Conservation (phyloP, 2,797 vertebrate genomes). For the Syncerus caffer region DNA sequence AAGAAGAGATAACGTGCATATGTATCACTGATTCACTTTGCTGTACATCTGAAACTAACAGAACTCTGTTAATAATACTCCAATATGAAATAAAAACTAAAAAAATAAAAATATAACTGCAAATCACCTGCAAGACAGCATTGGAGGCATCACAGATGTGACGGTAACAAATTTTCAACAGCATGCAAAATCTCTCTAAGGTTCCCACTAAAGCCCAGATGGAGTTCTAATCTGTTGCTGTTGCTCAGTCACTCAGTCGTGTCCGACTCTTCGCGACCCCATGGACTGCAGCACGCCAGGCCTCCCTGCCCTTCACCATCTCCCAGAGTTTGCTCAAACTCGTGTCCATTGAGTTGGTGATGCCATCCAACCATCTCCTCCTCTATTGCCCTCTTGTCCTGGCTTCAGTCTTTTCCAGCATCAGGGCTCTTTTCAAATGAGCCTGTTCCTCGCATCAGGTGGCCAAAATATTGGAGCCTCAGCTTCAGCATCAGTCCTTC, state of each 20-base stretch:
- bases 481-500: neutral
- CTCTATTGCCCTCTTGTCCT: neutral
- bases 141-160: neutral
- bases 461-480: neutral
- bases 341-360: neutral
- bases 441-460: neutral
- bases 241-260: accelerated
- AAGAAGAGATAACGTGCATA: accelerated
- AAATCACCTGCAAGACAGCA: neutral
- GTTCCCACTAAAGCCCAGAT: neutral
- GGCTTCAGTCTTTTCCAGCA: neutral
- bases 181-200: neutral
- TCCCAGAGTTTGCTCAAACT: neutral
- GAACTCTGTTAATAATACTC: neutral
- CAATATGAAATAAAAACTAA: too few species aligned
- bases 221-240: neutral
- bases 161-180: neutral
- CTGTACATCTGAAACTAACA: neutral
- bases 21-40: neutral
- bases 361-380: neutral
- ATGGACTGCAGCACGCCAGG: neutral
- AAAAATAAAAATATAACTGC: neutral
- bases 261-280: neutral
- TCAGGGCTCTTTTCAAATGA: neutral
- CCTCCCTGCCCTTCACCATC: neutral